phyloP scores from a whole-genome alignment of 2,797 vertebrate species.

The Scomberomorus guttatus region DNA sequence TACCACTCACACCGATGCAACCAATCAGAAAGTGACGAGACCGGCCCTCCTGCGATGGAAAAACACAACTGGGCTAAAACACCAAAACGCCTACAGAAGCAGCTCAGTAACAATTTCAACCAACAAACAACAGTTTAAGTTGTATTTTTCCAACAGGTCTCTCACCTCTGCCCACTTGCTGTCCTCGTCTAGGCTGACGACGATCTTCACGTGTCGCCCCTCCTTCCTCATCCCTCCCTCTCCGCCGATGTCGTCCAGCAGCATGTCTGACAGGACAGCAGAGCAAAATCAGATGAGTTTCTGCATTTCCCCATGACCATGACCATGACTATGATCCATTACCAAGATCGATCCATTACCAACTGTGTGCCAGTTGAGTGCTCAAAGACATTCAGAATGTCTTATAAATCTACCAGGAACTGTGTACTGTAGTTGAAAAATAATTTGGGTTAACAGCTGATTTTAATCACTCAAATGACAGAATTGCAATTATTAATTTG shows the following conservation, averaged over 20 bases:
- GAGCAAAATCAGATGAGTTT: background rate
- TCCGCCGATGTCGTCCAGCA: conserved; percentile 91
- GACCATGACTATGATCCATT: no score
- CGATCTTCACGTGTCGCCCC: conserved; percentile 94
- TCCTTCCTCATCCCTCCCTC: conserved; percentile 94
- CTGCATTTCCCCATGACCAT: background rate
- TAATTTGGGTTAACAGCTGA: no score
- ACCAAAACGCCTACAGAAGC: background rate
- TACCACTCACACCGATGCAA: conserved; percentile 97
- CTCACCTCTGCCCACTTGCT: conserved; percentile 93
- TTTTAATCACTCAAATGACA: no score
- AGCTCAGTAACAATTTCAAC: background rate
- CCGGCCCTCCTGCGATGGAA: conserved; percentile 85
- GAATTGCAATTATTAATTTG: no score
- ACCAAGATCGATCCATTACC: no score
- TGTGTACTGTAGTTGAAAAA: no score
- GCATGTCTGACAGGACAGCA: conserved; percentile 90
- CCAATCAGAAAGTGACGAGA: conserved; percentile 93
- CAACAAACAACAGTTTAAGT: background rate
- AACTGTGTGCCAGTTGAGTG: no score
- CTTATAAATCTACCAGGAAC: no score
- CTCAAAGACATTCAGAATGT: no score
- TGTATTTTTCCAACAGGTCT: conserved; percentile 35
- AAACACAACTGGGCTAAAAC: background rate
- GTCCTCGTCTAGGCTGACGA: conserved; percentile 92